These are phyloP conservation scores for Caenorhabditis sp. DNA, from an alignment of 2,888 invertebrate genomes.

Conservation along the genomic window DNA sequence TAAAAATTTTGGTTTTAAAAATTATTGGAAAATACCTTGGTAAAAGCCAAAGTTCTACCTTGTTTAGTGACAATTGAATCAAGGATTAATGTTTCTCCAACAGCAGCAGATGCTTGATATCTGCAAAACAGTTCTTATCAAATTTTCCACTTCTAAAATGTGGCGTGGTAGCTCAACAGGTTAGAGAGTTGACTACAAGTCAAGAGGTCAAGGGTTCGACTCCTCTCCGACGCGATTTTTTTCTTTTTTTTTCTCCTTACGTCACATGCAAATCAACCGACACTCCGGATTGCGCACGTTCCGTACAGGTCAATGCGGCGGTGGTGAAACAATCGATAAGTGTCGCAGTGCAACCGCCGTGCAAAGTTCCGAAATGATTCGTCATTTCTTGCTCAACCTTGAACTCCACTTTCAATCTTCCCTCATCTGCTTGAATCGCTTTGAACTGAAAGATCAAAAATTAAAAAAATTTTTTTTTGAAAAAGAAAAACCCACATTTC, in stretches of 20 bases:
- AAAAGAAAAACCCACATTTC: slow-evolving; percentile 10
- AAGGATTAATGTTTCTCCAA: slow-evolving; percentile 82
- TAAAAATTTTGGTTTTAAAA: neutral
- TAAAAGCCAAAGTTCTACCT: slow-evolving; percentile 75
- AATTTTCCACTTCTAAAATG: too few species aligned
- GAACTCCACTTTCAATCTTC: slow-evolving; percentile 59
- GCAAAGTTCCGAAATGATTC: slow-evolving; percentile 57
- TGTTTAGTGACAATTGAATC: slow-evolving; percentile 81
- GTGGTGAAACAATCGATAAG: slow-evolving; percentile 66
- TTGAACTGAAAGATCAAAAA: slow-evolving; percentile 12
- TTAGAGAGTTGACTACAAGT: too few species aligned
- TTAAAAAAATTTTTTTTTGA: too few species aligned
- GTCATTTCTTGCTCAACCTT: slow-evolving; percentile 60
- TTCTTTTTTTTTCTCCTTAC: too few species aligned
- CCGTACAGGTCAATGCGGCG: slow-evolving; percentile 65
- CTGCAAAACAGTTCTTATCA: slow-evolving; percentile 75
- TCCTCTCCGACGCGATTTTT: too few species aligned
- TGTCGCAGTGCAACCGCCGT: slow-evolving; percentile 66
- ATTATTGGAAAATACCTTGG: slow-evolving; percentile 39
- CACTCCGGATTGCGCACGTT: slow-evolving; percentile 78
- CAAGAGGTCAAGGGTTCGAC: too few species aligned
- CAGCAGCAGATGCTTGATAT: slow-evolving; percentile 80
- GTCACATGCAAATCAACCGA: slow-evolving; percentile 84
- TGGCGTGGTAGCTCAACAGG: too few species aligned
- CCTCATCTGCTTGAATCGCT: slow-evolving; percentile 55